Evolutionary conservation across 2,888 invertebrate genomes (phyloP).

Genomic region (Agonopterix alstromeriana): DNA sequence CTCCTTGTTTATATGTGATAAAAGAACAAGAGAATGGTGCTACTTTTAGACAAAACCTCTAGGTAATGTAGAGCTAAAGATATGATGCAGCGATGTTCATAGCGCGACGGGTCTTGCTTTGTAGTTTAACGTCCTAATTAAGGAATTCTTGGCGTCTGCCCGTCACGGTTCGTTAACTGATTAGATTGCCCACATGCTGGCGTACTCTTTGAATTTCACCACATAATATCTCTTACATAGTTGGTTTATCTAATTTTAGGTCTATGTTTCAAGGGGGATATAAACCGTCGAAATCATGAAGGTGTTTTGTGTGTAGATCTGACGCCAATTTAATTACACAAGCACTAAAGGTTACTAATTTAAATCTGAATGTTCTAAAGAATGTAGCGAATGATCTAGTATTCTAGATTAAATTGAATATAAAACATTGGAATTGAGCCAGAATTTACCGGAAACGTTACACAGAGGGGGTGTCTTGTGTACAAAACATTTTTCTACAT

Average conservation of each 20-base stretch:
- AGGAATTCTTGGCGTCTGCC: conserved; percentile 33
- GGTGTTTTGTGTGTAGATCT: too few relatives aligned
- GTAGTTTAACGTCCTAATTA: conserved; percentile 28
- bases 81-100: neutral
- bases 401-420: too few relatives aligned
- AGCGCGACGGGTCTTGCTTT: neutral
- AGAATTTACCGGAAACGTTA: conserved; percentile 54
- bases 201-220: conserved; percentile 12
- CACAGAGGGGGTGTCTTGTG: conserved; percentile 30
- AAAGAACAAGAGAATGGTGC: too few relatives aligned
- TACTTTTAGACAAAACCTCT: too few relatives aligned
- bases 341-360: too few relatives aligned
- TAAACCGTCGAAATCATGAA: too few relatives aligned
- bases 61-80: neutral
- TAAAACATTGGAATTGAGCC: conserved; percentile 35
- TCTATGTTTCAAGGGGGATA: too few relatives aligned
- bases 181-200: conserved; percentile 23
- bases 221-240: conserved; percentile 5
- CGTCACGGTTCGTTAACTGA: conserved; percentile 37
- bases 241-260: too few relatives aligned
- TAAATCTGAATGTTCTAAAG: too few relatives aligned
- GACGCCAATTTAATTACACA: too few relatives aligned
- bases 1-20: too few relatives aligned
- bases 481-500: conserved; percentile 50
- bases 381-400: too few relatives aligned